phyloP scores from a whole-genome alignment of 1,140 invertebrate genomes.

The Lucilia cuprina region DNA sequence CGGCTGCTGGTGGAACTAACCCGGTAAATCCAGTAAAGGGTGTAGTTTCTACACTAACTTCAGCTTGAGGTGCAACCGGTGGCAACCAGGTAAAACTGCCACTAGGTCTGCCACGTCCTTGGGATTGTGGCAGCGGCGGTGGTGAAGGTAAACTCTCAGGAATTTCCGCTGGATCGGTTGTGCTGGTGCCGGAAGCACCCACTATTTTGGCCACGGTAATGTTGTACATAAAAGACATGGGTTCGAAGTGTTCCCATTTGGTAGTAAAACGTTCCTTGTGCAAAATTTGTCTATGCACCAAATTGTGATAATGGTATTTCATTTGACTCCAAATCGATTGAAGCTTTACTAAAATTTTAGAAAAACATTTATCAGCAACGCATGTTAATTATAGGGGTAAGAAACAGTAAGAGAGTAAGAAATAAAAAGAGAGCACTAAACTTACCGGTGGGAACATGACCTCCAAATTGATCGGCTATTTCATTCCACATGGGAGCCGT shows the following conservation, averaged over 20 bases:
- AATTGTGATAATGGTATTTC: constrained; percentile 59
- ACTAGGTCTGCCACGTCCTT: constrained; percentile 56
- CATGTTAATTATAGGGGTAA: neutral
- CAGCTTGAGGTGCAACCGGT: constrained; percentile 32
- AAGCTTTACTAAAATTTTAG: constrained; percentile 47
- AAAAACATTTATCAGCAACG: neutral
- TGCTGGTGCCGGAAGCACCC: constrained; percentile 43
- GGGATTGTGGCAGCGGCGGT: constrained; percentile 39
- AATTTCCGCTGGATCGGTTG: neutral
- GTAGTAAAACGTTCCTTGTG: constrained; percentile 60
- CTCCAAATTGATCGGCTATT: constrained; percentile 60
- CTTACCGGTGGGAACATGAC: constrained; percentile 58
- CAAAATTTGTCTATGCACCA: constrained; percentile 58
- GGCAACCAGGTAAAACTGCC: constrained; percentile 58
- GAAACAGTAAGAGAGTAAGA: neutral
- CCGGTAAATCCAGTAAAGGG: constrained; percentile 55
- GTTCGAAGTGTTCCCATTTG: constrained; percentile 60
- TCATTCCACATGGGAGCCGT: constrained; percentile 61
- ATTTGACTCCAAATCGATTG: constrained; percentile 61
- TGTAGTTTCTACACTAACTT: constrained; percentile 42
- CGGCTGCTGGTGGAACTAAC: constrained; percentile 54
- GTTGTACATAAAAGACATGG: constrained; percentile 61
- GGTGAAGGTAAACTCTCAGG: constrained; percentile 16
- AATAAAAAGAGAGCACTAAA: neutral
- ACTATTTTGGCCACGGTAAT: constrained; percentile 60